A percentile compares a stretch with the other conserved stretches of the same genome.
phyloP scores from a whole-genome alignment of 2,797 vertebrate genomes.

The Neoniphon sammara region DNA sequence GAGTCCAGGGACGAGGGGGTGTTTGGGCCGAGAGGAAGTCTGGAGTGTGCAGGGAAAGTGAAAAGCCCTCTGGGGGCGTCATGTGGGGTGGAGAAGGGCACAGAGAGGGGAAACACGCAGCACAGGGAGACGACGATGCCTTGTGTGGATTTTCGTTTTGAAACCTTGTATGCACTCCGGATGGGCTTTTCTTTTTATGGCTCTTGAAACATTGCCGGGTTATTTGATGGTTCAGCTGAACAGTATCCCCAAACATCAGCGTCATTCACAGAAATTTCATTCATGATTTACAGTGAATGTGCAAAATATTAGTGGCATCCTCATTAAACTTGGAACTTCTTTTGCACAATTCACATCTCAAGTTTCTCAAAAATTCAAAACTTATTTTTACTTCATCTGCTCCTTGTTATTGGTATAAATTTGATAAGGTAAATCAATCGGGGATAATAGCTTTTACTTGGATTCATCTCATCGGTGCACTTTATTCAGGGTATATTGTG shows the following conservation, averaged over 20 bases:
- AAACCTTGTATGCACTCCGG: background rate
- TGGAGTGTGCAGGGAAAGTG: conserved; percentile 65
- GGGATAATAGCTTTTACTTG: too few species aligned
- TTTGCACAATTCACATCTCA: too few species aligned
- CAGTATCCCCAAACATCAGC: conserved; percentile 17
- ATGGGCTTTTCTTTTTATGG: conserved; percentile 12
- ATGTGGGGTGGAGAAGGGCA: conserved; percentile 46
- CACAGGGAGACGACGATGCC: conserved; percentile 33
- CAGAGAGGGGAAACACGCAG: conserved; percentile 54
- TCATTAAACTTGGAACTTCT: too few species aligned
- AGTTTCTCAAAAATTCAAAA: too few species aligned
- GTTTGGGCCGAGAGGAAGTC: conserved; percentile 71
- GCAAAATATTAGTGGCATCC: too few species aligned
- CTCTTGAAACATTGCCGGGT: conserved; percentile 17
- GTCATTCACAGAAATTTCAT: conserved; percentile 15
- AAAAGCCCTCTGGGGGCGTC: conserved; percentile 62
- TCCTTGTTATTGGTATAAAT: too few species aligned
- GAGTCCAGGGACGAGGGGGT: conserved; percentile 76
- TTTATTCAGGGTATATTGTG: background rate
- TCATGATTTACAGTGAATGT: conserved; percentile 2
- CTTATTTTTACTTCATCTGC: too few species aligned
- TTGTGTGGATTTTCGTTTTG: conserved; percentile 26
- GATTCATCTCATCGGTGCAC: too few species aligned
- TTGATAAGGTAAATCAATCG: too few species aligned
- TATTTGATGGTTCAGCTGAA: conserved; percentile 40